These are phyloP conservation scores for Bambusicola thoracicus DNA, from an alignment of 2,113 vertebrate species.

Conservation along the genomic window DNA sequence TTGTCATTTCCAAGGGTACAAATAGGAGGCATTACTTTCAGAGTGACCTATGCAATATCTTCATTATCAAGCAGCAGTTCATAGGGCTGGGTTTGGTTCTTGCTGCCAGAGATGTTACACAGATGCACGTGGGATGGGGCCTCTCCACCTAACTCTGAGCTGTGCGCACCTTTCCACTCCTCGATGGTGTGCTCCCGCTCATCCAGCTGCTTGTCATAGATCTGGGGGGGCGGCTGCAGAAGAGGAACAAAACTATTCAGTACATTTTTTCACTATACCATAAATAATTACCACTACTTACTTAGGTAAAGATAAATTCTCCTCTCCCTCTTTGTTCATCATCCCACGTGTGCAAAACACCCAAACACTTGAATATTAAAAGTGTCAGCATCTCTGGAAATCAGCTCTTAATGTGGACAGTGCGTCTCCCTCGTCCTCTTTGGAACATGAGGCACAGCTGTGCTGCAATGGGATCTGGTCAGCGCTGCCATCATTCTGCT, in stretches of 20 bases:
- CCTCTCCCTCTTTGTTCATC: neutral
- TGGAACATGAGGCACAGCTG: neutral
- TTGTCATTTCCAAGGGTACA: no score
- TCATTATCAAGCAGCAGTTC: neutral
- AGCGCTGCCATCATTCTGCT: neutral
- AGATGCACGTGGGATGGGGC: neutral
- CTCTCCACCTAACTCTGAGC: neutral
- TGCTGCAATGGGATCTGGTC: neutral
- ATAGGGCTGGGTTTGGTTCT: neutral
- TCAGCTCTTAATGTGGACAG: neutral
- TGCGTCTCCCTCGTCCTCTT: neutral
- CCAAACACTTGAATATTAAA: neutral
- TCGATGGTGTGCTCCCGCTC: conserved; percentile 99
- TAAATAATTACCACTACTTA: neutral
- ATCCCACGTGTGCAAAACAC: neutral
- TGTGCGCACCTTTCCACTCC: conserved; percentile 95
- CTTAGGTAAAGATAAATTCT: neutral
- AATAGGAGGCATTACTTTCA: no score
- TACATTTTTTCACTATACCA: neutral
- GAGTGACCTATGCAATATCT: neutral
- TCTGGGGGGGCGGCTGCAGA: conserved; percentile 93
- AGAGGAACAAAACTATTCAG: conserved; percentile 55
- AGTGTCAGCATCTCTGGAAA: neutral
- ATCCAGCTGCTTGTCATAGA: conserved; percentile 99
- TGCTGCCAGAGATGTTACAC: neutral